Evolutionary conservation across 2,797 vertebrate species (phyloP).

Genomic region (Tiaroga cobitis): DNA sequence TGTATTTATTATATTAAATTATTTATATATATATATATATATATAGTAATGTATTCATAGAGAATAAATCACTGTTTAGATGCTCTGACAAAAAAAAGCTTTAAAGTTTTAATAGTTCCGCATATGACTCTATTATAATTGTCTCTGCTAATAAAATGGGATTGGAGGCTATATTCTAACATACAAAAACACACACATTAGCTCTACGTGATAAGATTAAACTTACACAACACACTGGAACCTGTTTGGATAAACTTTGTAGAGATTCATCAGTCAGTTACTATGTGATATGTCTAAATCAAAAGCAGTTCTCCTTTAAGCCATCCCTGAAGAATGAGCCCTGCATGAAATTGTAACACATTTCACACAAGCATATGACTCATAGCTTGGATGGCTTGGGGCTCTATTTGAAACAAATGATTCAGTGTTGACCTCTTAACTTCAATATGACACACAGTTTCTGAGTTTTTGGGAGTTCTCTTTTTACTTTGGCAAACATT

Average conservation of each 20-base stretch:
- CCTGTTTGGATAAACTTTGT: not conserved
- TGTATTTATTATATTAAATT: too few relatives aligned
- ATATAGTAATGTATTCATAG: not conserved
- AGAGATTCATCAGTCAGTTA: not conserved
- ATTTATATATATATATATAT: too few relatives aligned
- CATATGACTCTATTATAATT: not conserved
- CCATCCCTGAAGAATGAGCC: not conserved
- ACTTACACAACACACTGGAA: not conserved
- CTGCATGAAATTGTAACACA: constrained; percentile 4
- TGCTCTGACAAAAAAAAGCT: not conserved
- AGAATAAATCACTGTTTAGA: not conserved
- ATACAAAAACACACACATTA: not conserved
- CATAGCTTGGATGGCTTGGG: constrained; percentile 9
- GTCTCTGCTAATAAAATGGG: not conserved
- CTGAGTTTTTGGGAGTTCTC: constrained; percentile 30
- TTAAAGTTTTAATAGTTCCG: not conserved
- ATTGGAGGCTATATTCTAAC: not conserved
- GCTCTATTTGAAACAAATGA: constrained; percentile 32
- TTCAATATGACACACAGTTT: constrained; percentile 33
- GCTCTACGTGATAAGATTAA: not conserved
- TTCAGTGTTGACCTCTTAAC: constrained; percentile 43
- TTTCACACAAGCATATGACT: constrained; percentile 15
- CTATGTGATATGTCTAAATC: not conserved
- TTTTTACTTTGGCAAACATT: constrained; percentile 69
- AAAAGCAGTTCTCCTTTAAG: not conserved